phyloP scores from a whole-genome alignment of 2,797 vertebrate species.

The Sylvia borin region DNA sequence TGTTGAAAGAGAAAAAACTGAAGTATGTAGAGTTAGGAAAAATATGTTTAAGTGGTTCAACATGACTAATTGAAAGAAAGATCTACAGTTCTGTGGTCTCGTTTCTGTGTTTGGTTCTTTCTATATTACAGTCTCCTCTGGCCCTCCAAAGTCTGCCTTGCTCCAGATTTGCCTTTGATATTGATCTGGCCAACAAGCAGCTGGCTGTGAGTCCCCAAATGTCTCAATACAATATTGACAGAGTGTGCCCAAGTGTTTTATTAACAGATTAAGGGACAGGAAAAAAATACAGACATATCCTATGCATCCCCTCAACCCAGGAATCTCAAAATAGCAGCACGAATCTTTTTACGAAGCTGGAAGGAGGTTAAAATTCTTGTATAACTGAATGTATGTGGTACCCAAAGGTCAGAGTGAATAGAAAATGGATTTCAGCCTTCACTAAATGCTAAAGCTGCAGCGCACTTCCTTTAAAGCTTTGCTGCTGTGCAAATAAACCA shows the following conservation, averaged over 20 bases:
- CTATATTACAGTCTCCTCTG: background rate
- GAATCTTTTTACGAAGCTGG: background rate
- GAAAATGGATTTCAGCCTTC: background rate
- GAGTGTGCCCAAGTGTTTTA: constrained; percentile 12
- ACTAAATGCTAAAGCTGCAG: background rate
- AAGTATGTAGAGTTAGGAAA: background rate
- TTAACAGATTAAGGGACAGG: constrained; percentile 1
- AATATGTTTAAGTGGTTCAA: background rate
- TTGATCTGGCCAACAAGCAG: constrained; percentile 25
- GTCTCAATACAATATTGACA: constrained; percentile 27
- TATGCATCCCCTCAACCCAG: background rate
- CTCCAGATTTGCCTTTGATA: constrained; percentile 49
- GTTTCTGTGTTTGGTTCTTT: constrained; percentile 1
- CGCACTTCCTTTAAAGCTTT: background rate
- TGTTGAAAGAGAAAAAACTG: constrained; percentile 15
- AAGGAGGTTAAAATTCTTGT: background rate
- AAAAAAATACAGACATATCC: background rate
- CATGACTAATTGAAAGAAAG: constrained; percentile 22
- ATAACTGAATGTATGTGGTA: background rate
- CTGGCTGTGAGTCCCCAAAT: constrained; percentile 19
- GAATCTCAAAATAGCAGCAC: background rate
- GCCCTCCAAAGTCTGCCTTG: background rate
- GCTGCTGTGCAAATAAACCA: background rate
- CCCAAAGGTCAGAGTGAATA: background rate
- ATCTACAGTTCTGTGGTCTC: background rate